Evolutionary conservation across 2,797 vertebrate genomes (phyloP).

Genomic region (Ceyx erithaca): DNA sequence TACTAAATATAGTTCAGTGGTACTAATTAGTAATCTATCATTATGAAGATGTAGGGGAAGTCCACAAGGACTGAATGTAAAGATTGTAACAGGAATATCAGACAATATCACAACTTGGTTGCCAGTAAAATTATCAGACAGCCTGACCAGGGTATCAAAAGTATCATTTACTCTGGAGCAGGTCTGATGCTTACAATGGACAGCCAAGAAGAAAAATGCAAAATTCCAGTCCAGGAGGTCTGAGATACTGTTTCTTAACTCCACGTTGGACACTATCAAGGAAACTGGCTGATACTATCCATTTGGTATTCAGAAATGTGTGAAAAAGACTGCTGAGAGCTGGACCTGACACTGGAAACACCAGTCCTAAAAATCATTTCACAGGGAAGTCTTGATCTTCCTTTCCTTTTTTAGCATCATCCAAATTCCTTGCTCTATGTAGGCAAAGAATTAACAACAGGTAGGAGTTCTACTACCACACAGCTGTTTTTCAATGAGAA

Average conservation of each 20-base stretch:
- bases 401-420: not conserved
- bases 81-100: not conserved
- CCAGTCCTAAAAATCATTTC: not conserved
- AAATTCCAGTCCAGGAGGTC: not conserved
- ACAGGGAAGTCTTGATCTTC: not conserved
- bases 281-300: not conserved
- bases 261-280: not conserved
- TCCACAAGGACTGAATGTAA: not conserved
- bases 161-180: not conserved
- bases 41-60: not conserved
- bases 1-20: not conserved
- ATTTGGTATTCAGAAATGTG: not conserved
- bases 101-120: not conserved
- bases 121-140: not conserved
- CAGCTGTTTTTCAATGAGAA: not conserved
- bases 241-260: not conserved
- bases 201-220: not conserved
- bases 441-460: not conserved
- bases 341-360: not conserved
- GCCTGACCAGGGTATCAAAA: not conserved
- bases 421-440: not conserved
- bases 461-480: not conserved
- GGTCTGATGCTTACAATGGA: not conserved
- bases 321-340: not conserved
- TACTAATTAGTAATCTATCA: not conserved